phyloP scores from a whole-genome alignment of 2,797 vertebrate species.

The Hippoglossus hippoglossus region DNA sequence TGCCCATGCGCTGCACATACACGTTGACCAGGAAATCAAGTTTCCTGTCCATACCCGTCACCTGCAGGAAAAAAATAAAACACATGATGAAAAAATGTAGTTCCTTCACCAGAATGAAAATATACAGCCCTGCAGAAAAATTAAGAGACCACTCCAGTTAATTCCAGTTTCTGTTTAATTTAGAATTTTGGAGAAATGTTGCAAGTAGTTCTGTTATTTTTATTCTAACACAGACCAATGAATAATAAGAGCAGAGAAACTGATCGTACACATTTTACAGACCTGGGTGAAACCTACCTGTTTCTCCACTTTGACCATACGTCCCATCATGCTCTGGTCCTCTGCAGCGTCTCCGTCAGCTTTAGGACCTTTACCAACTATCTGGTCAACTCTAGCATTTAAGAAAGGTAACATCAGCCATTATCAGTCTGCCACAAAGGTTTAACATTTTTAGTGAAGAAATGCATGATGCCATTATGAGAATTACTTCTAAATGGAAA shows the following conservation, averaged over 20 bases:
- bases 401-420: slow-evolving; percentile 52
- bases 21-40: slow-evolving; percentile 97
- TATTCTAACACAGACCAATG: too few species aligned
- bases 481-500: slow-evolving; percentile 34
- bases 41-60: slow-evolving; percentile 97
- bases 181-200: too few species aligned
- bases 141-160: too few species aligned
- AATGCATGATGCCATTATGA: slow-evolving; percentile 41
- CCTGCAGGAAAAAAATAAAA: slow-evolving; percentile 74
- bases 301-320: slow-evolving; percentile 95
- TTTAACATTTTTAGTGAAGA: background rate
- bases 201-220: too few species aligned
- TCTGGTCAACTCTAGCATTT: slow-evolving; percentile 96
- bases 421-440: slow-evolving; percentile 7
- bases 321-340: slow-evolving; percentile 98
- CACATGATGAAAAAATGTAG: background rate
- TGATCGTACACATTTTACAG: background rate
- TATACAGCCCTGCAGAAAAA: background rate
- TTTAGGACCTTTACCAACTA: slow-evolving; percentile 93
- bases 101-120: background rate
- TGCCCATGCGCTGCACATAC: slow-evolving; percentile 95
- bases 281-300: slow-evolving; percentile 83
- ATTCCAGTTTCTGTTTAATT: too few species aligned
- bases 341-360: slow-evolving; percentile 87
- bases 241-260: too few species aligned